Evolutionary conservation across 2,888 invertebrate genomes (phyloP).

Genomic region (Pyrocoelia pectoralis): DNA sequence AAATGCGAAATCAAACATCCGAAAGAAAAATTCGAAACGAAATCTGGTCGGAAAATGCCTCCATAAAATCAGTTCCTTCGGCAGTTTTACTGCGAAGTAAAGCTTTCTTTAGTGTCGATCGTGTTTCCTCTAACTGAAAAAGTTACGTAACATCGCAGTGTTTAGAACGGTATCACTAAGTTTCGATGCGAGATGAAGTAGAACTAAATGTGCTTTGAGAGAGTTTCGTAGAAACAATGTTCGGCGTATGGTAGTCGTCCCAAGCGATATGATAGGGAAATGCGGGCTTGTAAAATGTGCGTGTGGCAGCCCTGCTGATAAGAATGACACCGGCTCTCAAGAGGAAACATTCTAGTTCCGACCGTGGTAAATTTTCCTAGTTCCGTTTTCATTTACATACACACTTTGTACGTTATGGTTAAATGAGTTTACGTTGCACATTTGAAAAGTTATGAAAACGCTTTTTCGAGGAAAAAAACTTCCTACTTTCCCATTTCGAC

Average conservation of each 20-base stretch:
- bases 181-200: conserved; percentile 34
- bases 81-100: conserved; percentile 24
- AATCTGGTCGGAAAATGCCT: not conserved
- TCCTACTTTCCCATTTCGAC: not conserved
- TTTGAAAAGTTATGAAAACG: not conserved
- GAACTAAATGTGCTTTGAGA: conserved; percentile 32
- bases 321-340: conserved; percentile 46
- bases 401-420: conserved; percentile 46
- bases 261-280: conserved; percentile 49
- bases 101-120: conserved; percentile 22
- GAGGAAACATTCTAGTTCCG: conserved; percentile 47
- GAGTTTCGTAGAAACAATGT: conserved; percentile 33
- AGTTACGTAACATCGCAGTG: conserved; percentile 21
- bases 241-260: conserved; percentile 45
- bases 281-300: conserved; percentile 49
- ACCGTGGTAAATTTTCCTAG: conserved; percentile 49
- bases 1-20: not conserved
- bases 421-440: conserved; percentile 43
- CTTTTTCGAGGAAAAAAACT: not conserved
- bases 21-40: not conserved
- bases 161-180: conserved; percentile 30
- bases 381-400: conserved; percentile 48
- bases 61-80: conserved; percentile 19
- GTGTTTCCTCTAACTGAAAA: conserved; percentile 27
- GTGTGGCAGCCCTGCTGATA: conserved; percentile 49